phyloP scores from a whole-genome alignment of 2,113 vertebrate genomes.

The Cyanoderma ruficeps region DNA sequence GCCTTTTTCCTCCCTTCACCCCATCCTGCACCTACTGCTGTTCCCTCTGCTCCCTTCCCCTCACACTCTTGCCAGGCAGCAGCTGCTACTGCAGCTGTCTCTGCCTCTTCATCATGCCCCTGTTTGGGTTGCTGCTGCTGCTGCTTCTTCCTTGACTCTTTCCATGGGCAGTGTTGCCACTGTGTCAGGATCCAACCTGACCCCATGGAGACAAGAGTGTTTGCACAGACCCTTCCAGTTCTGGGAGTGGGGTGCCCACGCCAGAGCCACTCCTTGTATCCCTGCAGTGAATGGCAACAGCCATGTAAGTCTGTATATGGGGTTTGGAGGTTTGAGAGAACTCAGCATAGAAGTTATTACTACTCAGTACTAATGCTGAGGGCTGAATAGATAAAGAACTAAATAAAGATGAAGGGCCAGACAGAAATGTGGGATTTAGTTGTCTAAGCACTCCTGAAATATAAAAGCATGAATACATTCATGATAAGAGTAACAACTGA shows the following conservation, averaged over 20 bases:
- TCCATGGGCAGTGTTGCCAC: not conserved
- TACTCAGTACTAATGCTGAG: not conserved
- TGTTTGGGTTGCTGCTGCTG: too few relatives aligned
- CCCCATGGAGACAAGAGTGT: not conserved
- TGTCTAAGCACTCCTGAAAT: not conserved
- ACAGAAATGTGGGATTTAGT: not conserved
- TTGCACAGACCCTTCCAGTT: not conserved
- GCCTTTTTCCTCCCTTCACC: not conserved
- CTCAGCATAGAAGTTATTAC: not conserved
- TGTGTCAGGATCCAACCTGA: not conserved
- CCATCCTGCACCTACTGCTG: not conserved
- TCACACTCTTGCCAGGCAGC: not conserved
- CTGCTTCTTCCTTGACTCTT: not conserved
- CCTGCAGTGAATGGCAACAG: not conserved
- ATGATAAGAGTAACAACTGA: not conserved
- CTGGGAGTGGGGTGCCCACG: fast-evolving
- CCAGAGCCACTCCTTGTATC: not conserved
- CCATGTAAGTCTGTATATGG: too few relatives aligned
- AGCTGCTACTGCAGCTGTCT: not conserved
- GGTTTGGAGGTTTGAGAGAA: not conserved
- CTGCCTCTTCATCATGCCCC: not conserved
- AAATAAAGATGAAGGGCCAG: not conserved
- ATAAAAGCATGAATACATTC: not conserved
- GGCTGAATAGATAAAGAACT: not conserved
- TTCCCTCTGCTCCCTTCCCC: not conserved